Percentiles rank a stretch among this genome's conserved stretches.
Evolutionary conservation across 37 sponge, comb jelly and placozoan species (phyloP).

Genomic region (Halichondria panicea): DNA sequence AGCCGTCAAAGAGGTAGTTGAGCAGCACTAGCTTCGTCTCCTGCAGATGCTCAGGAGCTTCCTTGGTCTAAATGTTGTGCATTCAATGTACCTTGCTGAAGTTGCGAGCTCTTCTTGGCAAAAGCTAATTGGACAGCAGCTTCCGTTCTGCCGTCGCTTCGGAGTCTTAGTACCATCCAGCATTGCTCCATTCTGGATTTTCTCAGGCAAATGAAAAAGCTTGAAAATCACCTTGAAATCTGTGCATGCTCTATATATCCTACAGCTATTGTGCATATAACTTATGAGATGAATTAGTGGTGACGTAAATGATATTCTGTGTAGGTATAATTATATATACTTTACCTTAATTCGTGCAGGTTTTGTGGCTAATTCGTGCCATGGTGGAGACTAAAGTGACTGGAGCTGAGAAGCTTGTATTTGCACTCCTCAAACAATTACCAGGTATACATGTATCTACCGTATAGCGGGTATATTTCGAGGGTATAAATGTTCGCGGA

Average conservation of each 20-base stretch:
- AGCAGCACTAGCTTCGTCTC: no score
- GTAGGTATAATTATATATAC: no score
- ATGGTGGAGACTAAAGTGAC: constrained; percentile 62
- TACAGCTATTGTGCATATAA: constrained; percentile 3
- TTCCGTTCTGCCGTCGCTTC: not conserved
- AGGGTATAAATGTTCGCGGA: no score
- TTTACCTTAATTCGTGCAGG: constrained; percentile 24
- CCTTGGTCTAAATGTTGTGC: no score
- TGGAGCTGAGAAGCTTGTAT: constrained; percentile 84
- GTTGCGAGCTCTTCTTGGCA: no score
- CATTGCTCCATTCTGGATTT: not conserved
- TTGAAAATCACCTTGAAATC: not conserved
- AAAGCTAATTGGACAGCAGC: no score
- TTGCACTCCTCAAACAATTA: constrained; percentile 83
- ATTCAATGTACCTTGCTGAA: no score
- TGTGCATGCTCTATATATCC: no score
- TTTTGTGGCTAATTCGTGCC: constrained; percentile 82
- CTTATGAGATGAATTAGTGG: not conserved
- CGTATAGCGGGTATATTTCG: no score
- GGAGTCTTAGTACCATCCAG: not conserved
- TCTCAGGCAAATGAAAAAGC: not conserved
- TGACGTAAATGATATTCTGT: no score
- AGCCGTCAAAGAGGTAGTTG: no score
- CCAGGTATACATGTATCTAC: constrained; percentile 44
- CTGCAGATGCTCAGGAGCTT: no score